Evolutionary conservation across 2,113 vertebrate genomes (phyloP), one percentile per base, ranked within the genome.

Genomic region (chimpanzee (Pan troglodytes)): DNA sequence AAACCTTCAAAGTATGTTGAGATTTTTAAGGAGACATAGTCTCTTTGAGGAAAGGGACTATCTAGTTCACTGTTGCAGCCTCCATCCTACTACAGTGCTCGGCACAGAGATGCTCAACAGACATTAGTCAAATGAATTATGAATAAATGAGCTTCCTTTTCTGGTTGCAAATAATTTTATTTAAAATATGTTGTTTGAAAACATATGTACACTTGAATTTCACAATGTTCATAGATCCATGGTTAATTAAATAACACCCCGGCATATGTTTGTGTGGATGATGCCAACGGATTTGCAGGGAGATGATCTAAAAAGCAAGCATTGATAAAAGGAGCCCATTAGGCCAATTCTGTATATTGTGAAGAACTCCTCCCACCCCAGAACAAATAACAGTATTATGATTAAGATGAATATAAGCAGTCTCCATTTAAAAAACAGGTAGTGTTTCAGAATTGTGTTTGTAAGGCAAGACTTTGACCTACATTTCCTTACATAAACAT

Each of bases 101-200:
- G 79, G 48, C 89, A 93, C 57, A 48, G 50, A 88, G 75, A 45
- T 43, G 22, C 61, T 92, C 0, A 0, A 68, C 27, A 89, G 64
- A 70, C 64, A 88, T 22, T 48, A 80, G 64, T 78, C 5, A 9
- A 93, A 67, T 45, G 30, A 95, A 68, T 9, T 10, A 89, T 55
- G 64, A 93, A 90, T 93, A 95, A 96, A 91, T 78, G 70, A 96
- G 85, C 80, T 96, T 94, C 78, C 84, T 86, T 38, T 82, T 85
- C 48, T 91, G 57, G 67, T 61, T 83, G 81, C 76, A 96, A 93
- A 96, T 86, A 95, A 94, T 94, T 97, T 96, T 87, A 89, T 88
- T 97, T 95, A 90, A 96, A 96, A 97, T 96, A 97, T 72, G 83
- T 80, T 97, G 87, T 90, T 97, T 98, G 92, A 90, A 97, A 97